Evolutionary conservation across 2,888 invertebrate species (phyloP).

Genomic region (Netelia virgata): DNA sequence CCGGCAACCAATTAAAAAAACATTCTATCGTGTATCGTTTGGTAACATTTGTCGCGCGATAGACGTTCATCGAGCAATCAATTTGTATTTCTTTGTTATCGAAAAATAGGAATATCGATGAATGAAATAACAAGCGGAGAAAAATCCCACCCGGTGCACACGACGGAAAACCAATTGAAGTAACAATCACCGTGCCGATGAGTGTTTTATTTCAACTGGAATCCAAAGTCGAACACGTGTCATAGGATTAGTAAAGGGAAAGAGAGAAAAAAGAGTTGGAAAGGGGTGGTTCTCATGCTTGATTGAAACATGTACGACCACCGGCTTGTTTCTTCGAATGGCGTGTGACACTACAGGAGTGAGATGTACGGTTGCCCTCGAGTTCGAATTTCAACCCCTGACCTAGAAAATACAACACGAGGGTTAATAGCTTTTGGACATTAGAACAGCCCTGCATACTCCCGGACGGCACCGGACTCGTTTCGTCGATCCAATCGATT

Average conservation of each 20-base stretch:
- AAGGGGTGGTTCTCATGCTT: background rate
- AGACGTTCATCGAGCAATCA: background rate
- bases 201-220: no score
- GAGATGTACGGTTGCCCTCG: conserved; percentile 2
- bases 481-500: conserved; percentile 17
- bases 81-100: conserved; percentile 6
- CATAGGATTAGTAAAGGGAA: background rate
- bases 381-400: background rate
- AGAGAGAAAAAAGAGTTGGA: background rate
- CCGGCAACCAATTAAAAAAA: no score
- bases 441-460: conserved; percentile 21
- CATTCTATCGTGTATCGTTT: background rate
- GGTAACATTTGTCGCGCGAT: background rate
- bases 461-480: conserved; percentile 1
- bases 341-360: background rate
- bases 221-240: no score
- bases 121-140: background rate
- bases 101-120: background rate
- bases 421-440: conserved; percentile 48
- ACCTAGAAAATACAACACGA: background rate
- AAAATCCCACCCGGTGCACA: background rate
- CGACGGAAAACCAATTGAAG: background rate
- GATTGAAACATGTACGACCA: background rate
- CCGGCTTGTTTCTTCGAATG: background rate
- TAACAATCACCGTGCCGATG: conserved; percentile 13